Evolutionary conservation across 2,888 invertebrate genomes (phyloP), one percentile per base, ranked within the genome.

Genomic region (Drosophila suboccidentalis): DNA sequence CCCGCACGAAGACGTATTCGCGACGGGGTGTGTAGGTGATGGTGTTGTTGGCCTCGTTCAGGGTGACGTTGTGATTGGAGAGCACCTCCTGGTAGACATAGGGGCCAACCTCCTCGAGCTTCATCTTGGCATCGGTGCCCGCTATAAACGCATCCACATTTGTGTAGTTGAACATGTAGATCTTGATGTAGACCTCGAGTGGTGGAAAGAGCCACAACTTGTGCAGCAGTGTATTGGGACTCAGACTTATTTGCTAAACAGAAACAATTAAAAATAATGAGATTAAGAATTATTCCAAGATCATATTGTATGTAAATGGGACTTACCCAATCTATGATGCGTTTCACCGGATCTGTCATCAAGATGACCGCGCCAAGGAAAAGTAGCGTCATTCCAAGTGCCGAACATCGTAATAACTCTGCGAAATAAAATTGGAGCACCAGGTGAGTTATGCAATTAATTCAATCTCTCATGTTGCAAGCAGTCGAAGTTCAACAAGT

Each of bases 81-180:
- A 97, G 91, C 49, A 94, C 89, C 92, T 97, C 97, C 87, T 95
- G 95, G 93, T 97, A 98, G 17, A 96, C 95, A 89, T 96, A 97
- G 0, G 97, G 97, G 0, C 97, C 97, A 19, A 97, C 91, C 93
- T 97, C 95, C 54, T 95, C 90, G 3, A 97, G 78, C 76, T 94
- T 95, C 46, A 97, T 92, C 79, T 96, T 96, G 59, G 93, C 91
- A 71, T 94, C 95, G 54, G 93, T 91, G 0, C 96, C 96, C 0
- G 93, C 92, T 36, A 95, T 90, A 92, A 96, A 97, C 49, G 94
- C 94, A 10, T 95, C 94, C 2, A 94, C 92, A 90, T 97, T 97
- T n/a, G 97, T 97, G 55, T 97, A 94, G 89, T 97, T 97, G 91
- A 97, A 97, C 64, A 96, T 93, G 89, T 95, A 96, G 0, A 95